Evolutionary conservation across 2,888 invertebrate species (phyloP), one percentile per base, ranked within the genome.

Genomic region (Nomada hirtipes): DNA sequence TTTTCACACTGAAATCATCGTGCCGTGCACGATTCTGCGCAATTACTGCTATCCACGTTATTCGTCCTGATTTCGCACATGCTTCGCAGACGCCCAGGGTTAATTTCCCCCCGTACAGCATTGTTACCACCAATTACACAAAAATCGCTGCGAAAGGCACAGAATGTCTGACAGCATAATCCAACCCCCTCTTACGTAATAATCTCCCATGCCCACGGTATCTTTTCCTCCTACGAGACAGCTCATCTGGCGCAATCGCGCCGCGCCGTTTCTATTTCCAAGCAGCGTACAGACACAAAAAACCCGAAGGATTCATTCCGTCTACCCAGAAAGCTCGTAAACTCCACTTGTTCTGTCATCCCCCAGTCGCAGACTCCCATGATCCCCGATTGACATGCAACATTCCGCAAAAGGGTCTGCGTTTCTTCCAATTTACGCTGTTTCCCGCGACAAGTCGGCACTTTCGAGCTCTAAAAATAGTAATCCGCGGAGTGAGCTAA

Each of bases 391-490:
- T 80, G 81, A 70, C 81, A 60, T 47, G 70, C 70, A 70, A 52
- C 81, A 67, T 82, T 82, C 81, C 81, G 50, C 65, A 53, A 57
- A 81, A 59, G 47, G 50, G 61, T 15, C 57, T 23, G 20, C 80
- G 52, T 26, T 20, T 52, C 67, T 44, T 68, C 69, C 67, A 78
- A 76, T 83, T 83, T 71, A 70, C 74, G 42, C 20, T 13, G 63
- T 36, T 55, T 55, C 29, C 50, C 10, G 52, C n/a, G 61, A 18
- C 55, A 52, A 42, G 82, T 79, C 82, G 82, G 67, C 72, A 47
- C 82, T 85, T 82, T 82, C 77, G 13, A 61, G 53, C 69, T 69
- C 87, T 84, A 86, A 87, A 85, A 84, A 90, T 90, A 90, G 88
- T 85, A 36, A 85, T 83, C 71, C 78, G 53, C 78, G 52, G 70